phyloP scores from a whole-genome alignment of 2,113 vertebrate genomes.

The Octodon degus region DNA sequence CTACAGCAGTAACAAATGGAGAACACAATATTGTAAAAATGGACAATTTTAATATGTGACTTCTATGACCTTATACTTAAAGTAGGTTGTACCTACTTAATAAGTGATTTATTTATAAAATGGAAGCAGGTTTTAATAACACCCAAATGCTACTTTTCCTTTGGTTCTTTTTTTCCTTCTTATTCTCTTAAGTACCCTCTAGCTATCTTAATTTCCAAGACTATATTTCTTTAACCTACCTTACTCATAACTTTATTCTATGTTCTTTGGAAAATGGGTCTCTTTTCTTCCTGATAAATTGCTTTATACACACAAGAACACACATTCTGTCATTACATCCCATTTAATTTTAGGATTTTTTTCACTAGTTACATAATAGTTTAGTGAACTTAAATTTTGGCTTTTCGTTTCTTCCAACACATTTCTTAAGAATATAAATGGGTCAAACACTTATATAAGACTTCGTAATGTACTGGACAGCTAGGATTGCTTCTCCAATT shows the following conservation, averaged over 20 bases:
- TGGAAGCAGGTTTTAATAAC: not conserved
- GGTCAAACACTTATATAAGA: constrained; percentile 5
- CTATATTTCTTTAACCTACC: not conserved
- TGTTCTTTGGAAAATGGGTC: not conserved
- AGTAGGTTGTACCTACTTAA: not conserved
- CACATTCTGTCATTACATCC: not conserved
- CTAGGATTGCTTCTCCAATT: not conserved
- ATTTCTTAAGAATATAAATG: constrained; percentile 49
- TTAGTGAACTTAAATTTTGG: not conserved
- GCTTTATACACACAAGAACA: not conserved
- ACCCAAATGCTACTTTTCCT: not conserved
- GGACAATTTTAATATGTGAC: not conserved
- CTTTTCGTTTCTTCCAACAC: not conserved
- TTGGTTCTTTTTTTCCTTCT: not conserved
- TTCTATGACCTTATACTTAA: not conserved
- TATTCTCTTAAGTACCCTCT: not conserved
- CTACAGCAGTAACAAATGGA: not conserved
- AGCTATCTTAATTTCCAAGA: not conserved
- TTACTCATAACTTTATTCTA: not conserved
- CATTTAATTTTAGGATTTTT: not conserved
- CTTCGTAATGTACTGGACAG: not conserved
- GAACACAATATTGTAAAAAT: not conserved
- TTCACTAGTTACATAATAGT: not conserved
- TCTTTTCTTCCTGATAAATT: not conserved
- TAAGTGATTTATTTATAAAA: not conserved